Evolutionary conservation across 1,140 invertebrate species (phyloP).

Genomic region (Pantala flavescens): DNA sequence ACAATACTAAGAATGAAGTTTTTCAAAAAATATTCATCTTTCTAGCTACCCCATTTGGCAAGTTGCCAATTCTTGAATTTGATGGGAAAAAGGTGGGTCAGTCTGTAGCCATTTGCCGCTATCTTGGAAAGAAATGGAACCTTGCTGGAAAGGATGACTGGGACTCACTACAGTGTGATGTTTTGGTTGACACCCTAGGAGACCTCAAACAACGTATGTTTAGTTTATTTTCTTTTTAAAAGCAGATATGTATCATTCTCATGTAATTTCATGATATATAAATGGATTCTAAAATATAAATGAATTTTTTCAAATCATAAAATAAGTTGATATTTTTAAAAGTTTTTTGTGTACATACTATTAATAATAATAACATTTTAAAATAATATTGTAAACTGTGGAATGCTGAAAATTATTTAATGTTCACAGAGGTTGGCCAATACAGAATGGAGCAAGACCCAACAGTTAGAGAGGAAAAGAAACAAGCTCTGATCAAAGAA

Average conservation of each 20-base stretch:
- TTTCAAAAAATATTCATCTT: conserved; percentile 3
- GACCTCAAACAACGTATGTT: conserved; percentile 43
- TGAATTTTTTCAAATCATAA: too few species aligned
- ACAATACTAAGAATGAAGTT: too few species aligned
- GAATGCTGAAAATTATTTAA: too few species aligned
- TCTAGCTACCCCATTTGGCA: conserved; percentile 47
- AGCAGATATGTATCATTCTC: too few species aligned
- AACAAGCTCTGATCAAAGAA: neutral
- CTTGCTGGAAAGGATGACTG: conserved; percentile 48
- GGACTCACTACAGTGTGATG: conserved; percentile 51
- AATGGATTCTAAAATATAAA: too few species aligned
- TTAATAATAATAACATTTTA: too few species aligned
- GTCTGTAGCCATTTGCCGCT: conserved; percentile 51
- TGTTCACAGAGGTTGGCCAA: neutral
- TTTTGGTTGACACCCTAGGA: conserved; percentile 44
- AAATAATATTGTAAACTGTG: too few species aligned
- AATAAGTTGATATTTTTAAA: too few species aligned
- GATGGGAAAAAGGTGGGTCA: conserved; percentile 53
- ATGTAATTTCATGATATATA: too few species aligned
- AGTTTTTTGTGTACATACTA: too few species aligned
- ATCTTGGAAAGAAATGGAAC: conserved; percentile 48
- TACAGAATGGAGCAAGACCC: conserved; percentile 3
- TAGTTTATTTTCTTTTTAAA: too few species aligned
- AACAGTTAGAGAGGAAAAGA: neutral
- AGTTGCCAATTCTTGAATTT: conserved; percentile 55